Percentiles rank a stretch among this genome's conserved stretches.
Conservation (phyloP, 2,797 vertebrate species). For the Sebastes matsubarae region DNA sequence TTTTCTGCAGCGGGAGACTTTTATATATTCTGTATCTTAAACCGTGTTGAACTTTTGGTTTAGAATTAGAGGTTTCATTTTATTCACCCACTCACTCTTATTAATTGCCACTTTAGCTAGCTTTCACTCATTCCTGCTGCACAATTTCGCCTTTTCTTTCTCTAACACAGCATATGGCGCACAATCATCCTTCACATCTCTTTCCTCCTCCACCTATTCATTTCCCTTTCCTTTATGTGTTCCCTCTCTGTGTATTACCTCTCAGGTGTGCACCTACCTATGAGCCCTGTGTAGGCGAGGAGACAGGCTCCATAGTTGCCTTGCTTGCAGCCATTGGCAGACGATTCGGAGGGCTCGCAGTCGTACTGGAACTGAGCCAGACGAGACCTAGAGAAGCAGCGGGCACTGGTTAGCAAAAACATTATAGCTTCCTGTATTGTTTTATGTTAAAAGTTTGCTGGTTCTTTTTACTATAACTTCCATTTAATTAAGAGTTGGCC, state of each 20-base stretch:
- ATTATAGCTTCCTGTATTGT: background rate
- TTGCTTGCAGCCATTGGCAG: conserved; percentile 80
- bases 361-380: conserved; percentile 84
- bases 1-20: conserved; percentile 7
- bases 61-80: background rate
- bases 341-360: conserved; percentile 75
- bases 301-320: conserved; percentile 81
- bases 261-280: conserved; percentile 71
- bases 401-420: conserved; percentile 19
- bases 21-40: conserved; percentile 10
- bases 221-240: background rate
- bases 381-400: conserved; percentile 74
- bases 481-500: conserved; percentile 63
- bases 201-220: conserved; percentile 10
- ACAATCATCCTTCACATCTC: background rate
- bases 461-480: conserved; percentile 13
- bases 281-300: conserved; percentile 84
- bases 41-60: conserved; percentile 24
- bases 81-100: conserved; percentile 17
- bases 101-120: conserved; percentile 24
- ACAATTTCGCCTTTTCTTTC: background rate
- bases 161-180: conserved; percentile 5
- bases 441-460: conserved; percentile 26
- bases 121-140: background rate
- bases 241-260: background rate